Percentiles rank a stretch among this genome's conserved stretches.
Evolutionary conservation across 2,113 vertebrate genomes (phyloP).

Genomic region (Paraplagusia blochii): DNA sequence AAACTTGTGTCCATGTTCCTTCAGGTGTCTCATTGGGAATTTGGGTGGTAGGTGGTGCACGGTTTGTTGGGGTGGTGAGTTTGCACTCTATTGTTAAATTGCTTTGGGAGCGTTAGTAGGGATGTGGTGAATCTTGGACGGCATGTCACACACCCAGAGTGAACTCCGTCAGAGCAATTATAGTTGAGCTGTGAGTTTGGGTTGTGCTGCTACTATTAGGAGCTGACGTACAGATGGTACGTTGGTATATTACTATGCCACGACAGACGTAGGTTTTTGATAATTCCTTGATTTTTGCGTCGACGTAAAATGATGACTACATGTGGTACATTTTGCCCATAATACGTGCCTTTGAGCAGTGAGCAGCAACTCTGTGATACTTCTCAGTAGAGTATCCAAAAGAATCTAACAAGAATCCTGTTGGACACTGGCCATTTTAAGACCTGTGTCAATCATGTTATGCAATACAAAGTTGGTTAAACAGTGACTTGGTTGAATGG

Average conservation of each 20-base stretch:
- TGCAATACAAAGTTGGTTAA: constrained; percentile 19
- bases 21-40: constrained; percentile 46
- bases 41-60: neutral
- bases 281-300: neutral
- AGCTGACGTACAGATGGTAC: constrained; percentile 25
- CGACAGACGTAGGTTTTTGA: neutral
- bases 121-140: constrained; percentile 39
- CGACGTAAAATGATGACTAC: neutral
- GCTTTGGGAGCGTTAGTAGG: constrained; percentile 47
- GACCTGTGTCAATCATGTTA: constrained; percentile 25
- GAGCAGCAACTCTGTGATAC: neutral
- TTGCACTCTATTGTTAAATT: constrained; percentile 60
- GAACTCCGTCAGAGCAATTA: constrained; percentile 72
- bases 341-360: constrained; percentile 5
- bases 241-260: neutral
- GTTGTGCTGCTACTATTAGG: constrained; percentile 23
- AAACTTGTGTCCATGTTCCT: constrained; percentile 39
- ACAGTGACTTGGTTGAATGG: constrained; percentile 17
- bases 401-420: too few species aligned
- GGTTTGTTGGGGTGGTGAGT: constrained; percentile 30
- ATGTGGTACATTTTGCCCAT: neutral
- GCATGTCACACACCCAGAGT: constrained; percentile 73
- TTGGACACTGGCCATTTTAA: neutral
- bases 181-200: constrained; percentile 61
- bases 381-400: neutral